Conservation (phyloP, 2,113 vertebrate species). For the Vulpes lagopus region DNA sequence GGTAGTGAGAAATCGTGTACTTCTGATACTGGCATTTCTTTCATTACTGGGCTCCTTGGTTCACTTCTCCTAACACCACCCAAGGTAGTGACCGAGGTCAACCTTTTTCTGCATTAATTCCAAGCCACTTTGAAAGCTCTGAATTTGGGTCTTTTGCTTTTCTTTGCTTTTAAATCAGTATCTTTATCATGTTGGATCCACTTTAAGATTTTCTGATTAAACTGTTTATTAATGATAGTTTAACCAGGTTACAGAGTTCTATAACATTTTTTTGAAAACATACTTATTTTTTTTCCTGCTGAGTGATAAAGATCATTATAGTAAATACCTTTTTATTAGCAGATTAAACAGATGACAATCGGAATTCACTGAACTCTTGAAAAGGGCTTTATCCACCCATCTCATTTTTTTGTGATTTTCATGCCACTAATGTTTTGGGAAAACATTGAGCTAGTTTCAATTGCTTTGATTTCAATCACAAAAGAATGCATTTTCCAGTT, state of each 20-base stretch:
- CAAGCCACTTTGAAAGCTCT: constrained; percentile 1
- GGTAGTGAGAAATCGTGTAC: background rate
- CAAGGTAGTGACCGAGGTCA: constrained; percentile 30
- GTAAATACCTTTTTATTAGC: constrained; percentile 68
- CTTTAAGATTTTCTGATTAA: constrained; percentile 69
- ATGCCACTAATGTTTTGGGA: constrained; percentile 49
- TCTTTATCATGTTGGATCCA: constrained; percentile 60
- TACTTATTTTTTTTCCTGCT: background rate
- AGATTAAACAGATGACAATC: constrained; percentile 58
- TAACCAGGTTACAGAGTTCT: constrained; percentile 67
- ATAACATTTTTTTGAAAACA: constrained; percentile 39
- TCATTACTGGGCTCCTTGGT: background rate
- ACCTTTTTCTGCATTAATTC: background rate
- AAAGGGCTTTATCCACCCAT: constrained; percentile 42
- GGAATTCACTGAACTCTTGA: constrained; percentile 54
- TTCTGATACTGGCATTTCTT: background rate
- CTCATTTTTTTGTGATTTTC: constrained; percentile 40
- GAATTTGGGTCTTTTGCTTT: background rate
- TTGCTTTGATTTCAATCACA: constrained; percentile 58
- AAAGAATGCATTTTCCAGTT: constrained; percentile 15
- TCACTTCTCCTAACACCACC: background rate
- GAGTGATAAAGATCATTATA: constrained; percentile 70
- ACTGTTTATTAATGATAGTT: constrained; percentile 63
- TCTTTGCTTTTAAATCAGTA: constrained; percentile 47
- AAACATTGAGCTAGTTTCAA: constrained; percentile 43